These are phyloP conservation scores for Cheilinus undulatus DNA, from an alignment of 2,113 vertebrate species.

Conservation along the genomic window DNA sequence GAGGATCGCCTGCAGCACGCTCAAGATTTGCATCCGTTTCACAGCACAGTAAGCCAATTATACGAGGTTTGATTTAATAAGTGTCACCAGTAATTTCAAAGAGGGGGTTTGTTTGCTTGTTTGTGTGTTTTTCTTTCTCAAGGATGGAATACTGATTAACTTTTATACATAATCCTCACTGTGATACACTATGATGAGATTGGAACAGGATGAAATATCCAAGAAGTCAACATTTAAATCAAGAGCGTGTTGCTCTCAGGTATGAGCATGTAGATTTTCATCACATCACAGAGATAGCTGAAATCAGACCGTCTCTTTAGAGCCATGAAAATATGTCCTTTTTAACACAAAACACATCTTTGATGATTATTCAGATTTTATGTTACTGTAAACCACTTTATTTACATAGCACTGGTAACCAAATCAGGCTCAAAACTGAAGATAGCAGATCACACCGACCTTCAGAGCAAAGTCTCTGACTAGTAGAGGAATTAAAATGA, in stretches of 20 bases:
- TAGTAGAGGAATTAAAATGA: too few relatives aligned
- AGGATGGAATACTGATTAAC: conserved; percentile 58
- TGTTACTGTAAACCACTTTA: too few relatives aligned
- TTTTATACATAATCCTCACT: conserved; percentile 24
- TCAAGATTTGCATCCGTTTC: conserved; percentile 35
- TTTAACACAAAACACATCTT: too few relatives aligned
- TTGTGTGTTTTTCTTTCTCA: conserved; percentile 2
- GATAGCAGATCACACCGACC: too few relatives aligned
- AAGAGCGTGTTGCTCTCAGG: not conserved
- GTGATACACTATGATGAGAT: conserved; percentile 28
- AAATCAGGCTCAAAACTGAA: too few relatives aligned
- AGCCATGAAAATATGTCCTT: too few relatives aligned
- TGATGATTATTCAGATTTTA: too few relatives aligned
- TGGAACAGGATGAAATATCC: conserved; percentile 32
- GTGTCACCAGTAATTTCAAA: conserved; percentile 50
- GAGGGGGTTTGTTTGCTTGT: conserved; percentile 31
- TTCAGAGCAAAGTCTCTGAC: too few relatives aligned
- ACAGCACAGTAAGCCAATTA: conserved; percentile 64
- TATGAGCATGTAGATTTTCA: not conserved
- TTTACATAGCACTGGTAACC: too few relatives aligned
- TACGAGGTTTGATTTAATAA: conserved; percentile 65
- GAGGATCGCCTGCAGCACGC: conserved; percentile 35
- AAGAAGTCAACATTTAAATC: conserved; percentile 23
- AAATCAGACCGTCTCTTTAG: too few relatives aligned
- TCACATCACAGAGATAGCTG: too few relatives aligned